Percentiles rank a stretch among this genome's conserved stretches.
Conservation (phyloP, 2,797 vertebrate genomes). For the Anguilla anguilla region DNA sequence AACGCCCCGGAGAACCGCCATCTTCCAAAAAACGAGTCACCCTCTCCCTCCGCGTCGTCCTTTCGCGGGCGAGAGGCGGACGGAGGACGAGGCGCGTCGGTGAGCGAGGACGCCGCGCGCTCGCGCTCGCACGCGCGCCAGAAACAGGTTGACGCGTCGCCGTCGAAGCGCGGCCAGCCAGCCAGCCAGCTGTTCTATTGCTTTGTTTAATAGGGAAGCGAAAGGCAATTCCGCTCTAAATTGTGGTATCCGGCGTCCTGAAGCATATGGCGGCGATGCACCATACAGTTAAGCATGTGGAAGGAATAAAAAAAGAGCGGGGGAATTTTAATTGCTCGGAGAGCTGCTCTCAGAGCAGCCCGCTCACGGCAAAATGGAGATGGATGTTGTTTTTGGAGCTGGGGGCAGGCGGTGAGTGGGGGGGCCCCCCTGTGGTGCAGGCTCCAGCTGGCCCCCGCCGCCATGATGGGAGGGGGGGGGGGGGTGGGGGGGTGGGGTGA, state of each 20-base stretch:
- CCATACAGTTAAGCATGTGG: constrained; percentile 57
- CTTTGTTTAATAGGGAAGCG: constrained; percentile 45
- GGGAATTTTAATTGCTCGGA: constrained; percentile 57
- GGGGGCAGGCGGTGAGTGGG: constrained; percentile 28
- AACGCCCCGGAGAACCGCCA: not conserved
- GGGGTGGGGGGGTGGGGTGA: not conserved
- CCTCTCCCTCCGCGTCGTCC: constrained; percentile 30
- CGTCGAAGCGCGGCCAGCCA: constrained; percentile 70
- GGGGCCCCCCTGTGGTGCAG: constrained; percentile 42
- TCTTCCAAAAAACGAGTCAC: not conserved
- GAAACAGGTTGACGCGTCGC: constrained; percentile 68
- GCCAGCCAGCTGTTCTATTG: constrained; percentile 73
- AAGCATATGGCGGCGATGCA: constrained; percentile 70
- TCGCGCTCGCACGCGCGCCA: constrained; percentile 27
- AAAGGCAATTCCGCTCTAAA: constrained; percentile 60
- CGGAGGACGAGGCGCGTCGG: constrained; percentile 45
- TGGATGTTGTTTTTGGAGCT: constrained; percentile 57
- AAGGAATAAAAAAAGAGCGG: constrained; percentile 52
- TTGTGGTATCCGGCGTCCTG: constrained; percentile 65
- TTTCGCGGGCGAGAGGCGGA: constrained; percentile 35
- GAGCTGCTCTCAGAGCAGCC: constrained; percentile 48
- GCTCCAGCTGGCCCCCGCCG: constrained; percentile 23
- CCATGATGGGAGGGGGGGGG: not conserved
- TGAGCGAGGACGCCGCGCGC: constrained; percentile 41
- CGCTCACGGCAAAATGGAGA: constrained; percentile 51